Base-by-base conservation (phyloP, 2,797 vertebrate species). In the Alca torda region DNA sequence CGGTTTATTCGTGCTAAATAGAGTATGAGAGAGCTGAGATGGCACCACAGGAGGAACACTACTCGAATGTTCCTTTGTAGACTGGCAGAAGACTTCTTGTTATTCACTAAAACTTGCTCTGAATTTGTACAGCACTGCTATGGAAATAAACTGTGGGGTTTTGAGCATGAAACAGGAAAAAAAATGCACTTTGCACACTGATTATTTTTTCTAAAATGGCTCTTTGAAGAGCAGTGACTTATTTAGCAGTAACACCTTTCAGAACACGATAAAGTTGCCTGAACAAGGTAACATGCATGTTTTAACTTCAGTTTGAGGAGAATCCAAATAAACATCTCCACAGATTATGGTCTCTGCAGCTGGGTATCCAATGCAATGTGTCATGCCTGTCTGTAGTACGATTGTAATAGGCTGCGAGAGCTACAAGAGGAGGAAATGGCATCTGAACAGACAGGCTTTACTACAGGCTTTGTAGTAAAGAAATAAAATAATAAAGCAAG, bases 201-300 rank as follows among this genome's bases (percentile, higher is more conserved):
- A 6, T 16, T 28, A 1, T 43, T 73, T 2, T 1, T 33, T 77
- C 18, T 31, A 59, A 84, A 84, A 63, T 6, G 5, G 5, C 0
- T 79, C 17, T 67, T 68, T 45, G 35, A 65, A 48, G 19, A 80
- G 10, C 30, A 21, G 30, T 26, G 45, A 7, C 16, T 48, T 51
- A 23, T 23, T 65, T 54, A 59, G 39, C 16, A 19, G 9, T 18
- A 61, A 35, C 2, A 3, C 10, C 3, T 61, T 81, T 78, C 13
- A 12, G 46, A 53, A 15, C 2, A 1, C 1, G 41, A 15, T 46
- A 11, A 84, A 48, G 39, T 41, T 74, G 14, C 39, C 28, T 3
- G 12, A 56, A 51, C 4, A 26, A 76, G 15, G 25, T 37, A 64
- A 59, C 10, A 5, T 20, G 19, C 4, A 2, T 25, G 3, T 39